Evolutionary conservation across 2,888 invertebrate species (phyloP).

Genomic region (Papilio demoleus): DNA sequence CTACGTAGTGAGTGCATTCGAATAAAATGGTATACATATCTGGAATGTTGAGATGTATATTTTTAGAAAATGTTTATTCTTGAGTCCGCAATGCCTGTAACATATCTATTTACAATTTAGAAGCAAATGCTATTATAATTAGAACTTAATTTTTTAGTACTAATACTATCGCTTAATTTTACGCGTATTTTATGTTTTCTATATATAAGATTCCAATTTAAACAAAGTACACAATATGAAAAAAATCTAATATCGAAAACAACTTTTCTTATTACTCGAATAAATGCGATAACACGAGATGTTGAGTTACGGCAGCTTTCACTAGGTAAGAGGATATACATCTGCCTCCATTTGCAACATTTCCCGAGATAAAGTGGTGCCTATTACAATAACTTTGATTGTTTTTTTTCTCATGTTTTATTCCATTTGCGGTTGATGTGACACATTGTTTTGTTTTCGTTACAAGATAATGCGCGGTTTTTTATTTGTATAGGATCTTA

Average conservation of each 20-base stretch:
- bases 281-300: slow-evolving; percentile 20
- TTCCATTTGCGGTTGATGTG: slow-evolving; percentile 33
- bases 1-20: slow-evolving; percentile 16
- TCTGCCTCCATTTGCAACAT: slow-evolving; percentile 34
- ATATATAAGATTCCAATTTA: not conserved
- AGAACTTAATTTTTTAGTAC: too few relatives aligned
- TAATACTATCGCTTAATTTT: too few relatives aligned
- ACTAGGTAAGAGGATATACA: slow-evolving; percentile 35
- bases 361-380: slow-evolving; percentile 19
- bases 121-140: not conserved
- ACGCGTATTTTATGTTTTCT: not conserved
- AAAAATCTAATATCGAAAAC: not conserved
- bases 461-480: not conserved
- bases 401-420: slow-evolving; percentile 31
- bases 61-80: slow-evolving; percentile 19
- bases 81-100: not conserved
- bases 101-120: slow-evolving; percentile 1
- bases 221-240: not conserved
- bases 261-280: not conserved
- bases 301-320: slow-evolving; percentile 29
- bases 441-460: slow-evolving; percentile 9
- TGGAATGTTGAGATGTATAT: slow-evolving; percentile 12
- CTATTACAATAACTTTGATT: slow-evolving; percentile 35
- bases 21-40: slow-evolving; percentile 6
- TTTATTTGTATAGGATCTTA: not conserved